Base-by-base conservation (phyloP, 2,888 invertebrate genomes). In the Melipona bicolor region DNA sequence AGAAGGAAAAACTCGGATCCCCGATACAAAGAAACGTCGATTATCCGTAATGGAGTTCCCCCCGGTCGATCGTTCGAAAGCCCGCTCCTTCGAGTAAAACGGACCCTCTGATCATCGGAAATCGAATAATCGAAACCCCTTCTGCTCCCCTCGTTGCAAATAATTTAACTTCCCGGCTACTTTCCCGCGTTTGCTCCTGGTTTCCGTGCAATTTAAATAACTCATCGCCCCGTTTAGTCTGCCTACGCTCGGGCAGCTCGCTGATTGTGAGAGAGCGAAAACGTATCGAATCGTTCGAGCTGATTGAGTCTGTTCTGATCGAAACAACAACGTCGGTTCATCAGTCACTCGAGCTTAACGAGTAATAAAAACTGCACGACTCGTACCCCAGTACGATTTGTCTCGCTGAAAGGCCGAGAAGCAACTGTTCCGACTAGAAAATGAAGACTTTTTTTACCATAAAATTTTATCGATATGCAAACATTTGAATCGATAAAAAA, bases 1-100 rank as follows among this genome's bases (percentile, higher is more conserved):
- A 36, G 59, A 49, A 70, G 43, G 61, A 65, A 70, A 75, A 67
- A 82, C 75, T 71, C 56, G 59, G 61, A 70, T 76, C 36, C 67
- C 54, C 59, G 54, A 76, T 81, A 72, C 76, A 81, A 70, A 17
- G 70, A 15, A 62, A 71, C 67, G 81, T 62, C 76, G 76, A 83
- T 83, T 83, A 81, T 81, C 82, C 67, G 54, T 75, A 81, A 81
- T 67, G 71, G 71, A 81, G 69, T 80, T 71, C 70, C 32, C 1
- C 43, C 4, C 43, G 1, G 5, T 36, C 32, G 70, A 75, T 75
- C 81, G n/a, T 43, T 78, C 67, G 75, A 32, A 56, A 24, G 76
- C 32, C 15, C 15, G 24, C 70, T 65, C 50, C 43, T 32, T 67
- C 81, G 54, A 76, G 62, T 76, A 61, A 64, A 76, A 76, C 24